Base-by-base conservation (phyloP, 2,888 invertebrate species). In the Tipula confusa region DNA sequence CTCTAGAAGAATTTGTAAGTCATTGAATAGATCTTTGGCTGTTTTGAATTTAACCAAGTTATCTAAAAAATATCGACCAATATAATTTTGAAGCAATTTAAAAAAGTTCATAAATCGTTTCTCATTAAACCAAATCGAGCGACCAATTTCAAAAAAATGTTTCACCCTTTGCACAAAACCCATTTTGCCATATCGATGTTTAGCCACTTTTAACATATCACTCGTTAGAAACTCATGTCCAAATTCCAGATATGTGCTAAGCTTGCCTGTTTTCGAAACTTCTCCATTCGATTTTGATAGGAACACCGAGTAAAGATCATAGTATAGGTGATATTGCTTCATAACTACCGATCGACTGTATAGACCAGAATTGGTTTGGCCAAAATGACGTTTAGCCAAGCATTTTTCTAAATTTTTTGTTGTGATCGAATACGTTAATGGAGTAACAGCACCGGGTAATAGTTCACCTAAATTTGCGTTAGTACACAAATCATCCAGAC, bases 391-490 rank as follows among this genome's bases (percentile, higher is more conserved):
- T 83, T 81, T 48, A 7, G 7, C 1, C 2, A 33, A 24, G 9
- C 15, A 3, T 80, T 84, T 36, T 6, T 82, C 82, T 15, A 84
- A 24, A 64, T 9, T 28, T 28, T 64, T 33, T 18, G 24, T 79
- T 31, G 83, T 87, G 28, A 91, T 84, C 84, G 92, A 91, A 3
- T 89, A 86, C 0, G 91, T 89, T 83, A 94, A 87, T 0, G 93
- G 91, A 2, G 93, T 91, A 4, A 92, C 82, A 0, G 93, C 92
- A 43, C 92, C 92, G 0, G 94, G 94, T 82, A 94, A 87, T 84
- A 92, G 93, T 90, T 93, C 96, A 88, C 95, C 95, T 0, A 93
- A 91, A 87, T 96, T 96, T 7, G 94, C 95, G 85, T 93, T 93
- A 0, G 95, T 94, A 29, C 91, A 87, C 0, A 93, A 88, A 84